These are phyloP conservation scores for Apomyelois bistriatella DNA, from an alignment of 2,888 invertebrate species.

Conservation along the genomic window DNA sequence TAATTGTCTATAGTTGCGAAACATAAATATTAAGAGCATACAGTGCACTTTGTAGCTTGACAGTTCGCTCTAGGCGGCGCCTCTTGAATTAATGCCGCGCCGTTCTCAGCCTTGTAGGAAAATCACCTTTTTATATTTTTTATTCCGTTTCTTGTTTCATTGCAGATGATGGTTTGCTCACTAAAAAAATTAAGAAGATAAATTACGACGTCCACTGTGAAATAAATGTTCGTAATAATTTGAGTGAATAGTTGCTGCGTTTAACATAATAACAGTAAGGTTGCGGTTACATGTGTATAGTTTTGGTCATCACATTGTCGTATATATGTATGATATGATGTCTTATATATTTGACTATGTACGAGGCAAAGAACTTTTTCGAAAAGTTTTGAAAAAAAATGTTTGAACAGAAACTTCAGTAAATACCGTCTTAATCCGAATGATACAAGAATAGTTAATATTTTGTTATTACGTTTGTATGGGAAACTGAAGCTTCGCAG, in stretches of 20 bases:
- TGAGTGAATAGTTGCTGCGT: constrained; percentile 5
- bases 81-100: constrained; percentile 44
- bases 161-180: constrained; percentile 26
- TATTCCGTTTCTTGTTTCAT: constrained; percentile 33
- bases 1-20: constrained; percentile 7
- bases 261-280: background rate
- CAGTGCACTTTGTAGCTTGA: constrained; percentile 25
- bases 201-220: constrained; percentile 29
- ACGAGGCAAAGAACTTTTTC: no score
- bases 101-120: constrained; percentile 32
- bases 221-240: constrained; percentile 26
- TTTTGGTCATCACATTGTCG: no score
- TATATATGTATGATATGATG: no score
- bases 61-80: constrained; percentile 34
- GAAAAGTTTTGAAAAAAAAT: no score
- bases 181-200: constrained; percentile 30
- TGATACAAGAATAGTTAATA: no score
- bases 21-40: constrained; percentile 7
- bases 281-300: background rate
- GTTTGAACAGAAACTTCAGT: no score
- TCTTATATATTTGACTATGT: no score
- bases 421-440: no score
- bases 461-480: no score
- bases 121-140: constrained; percentile 36
- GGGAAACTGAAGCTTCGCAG: no score